Evolutionary conservation across 2,888 invertebrate species (phyloP), one percentile per base, ranked within the genome.

Genomic region (Andrena hattorfiana): DNA sequence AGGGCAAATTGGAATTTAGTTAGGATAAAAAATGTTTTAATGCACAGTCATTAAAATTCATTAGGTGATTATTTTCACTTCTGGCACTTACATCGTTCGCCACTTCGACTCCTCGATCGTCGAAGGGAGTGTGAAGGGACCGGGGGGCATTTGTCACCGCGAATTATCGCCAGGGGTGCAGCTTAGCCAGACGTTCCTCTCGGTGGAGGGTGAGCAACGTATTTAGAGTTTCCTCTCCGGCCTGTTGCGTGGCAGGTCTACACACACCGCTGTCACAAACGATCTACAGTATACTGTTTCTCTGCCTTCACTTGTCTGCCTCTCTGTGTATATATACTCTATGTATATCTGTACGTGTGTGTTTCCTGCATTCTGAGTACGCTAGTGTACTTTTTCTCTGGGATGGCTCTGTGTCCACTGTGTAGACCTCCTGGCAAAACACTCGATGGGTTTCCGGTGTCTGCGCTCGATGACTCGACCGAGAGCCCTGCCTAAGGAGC

Each of bases 401-500:
- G 64, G 81, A 77, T 81, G 77, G 42, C 74, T 83, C 63, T 75
- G 54, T 85, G 56, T 30, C 66, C 64, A 77, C 71, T 83, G 60
- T 76, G 83, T 77, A 79, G 63, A 83, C 26, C 42, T 74, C 71
- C 63, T 48, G 68, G 67, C 67, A 56, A 42, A 63, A 77, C 59
- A 77, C 28, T 71, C 63, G 23, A 64, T 49, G 67, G 49, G 54
- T 56, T 77, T 74, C 63, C 63, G 54, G 56, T 67, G 26, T 75
- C 73, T 78, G 86, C 80, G 82, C 86, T 87, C 86, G 86, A 86
- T 86, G 79, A 49, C 66, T 81, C 77, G 77, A 76, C 30, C 51
- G 54, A 42, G 30, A 49, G 32, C 26, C 26, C 20, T 0, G 13
- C 51, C 3, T 1, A 30, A 16, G 16, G 30, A 13, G 7, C 20